Conservation (phyloP, 2,888 invertebrate species). For the Phortica okadai region DNA sequence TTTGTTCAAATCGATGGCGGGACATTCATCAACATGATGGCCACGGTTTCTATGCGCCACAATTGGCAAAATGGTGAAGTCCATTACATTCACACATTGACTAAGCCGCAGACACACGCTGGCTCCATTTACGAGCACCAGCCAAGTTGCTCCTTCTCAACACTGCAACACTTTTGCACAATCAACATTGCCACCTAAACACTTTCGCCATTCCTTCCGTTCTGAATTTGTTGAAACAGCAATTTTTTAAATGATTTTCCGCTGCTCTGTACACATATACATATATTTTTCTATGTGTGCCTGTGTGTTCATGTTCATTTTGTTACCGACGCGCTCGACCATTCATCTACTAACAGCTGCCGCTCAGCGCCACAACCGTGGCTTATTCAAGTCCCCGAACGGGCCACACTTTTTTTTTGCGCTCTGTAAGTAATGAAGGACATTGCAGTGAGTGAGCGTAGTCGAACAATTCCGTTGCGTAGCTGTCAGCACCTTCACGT, state of each 20-base stretch:
- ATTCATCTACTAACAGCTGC: slow-evolving; percentile 52
- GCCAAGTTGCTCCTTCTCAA: slow-evolving; percentile 31
- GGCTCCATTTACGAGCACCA: background rate
- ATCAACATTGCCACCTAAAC: slow-evolving; percentile 40
- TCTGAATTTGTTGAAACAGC: slow-evolving; percentile 70
- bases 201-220: slow-evolving; percentile 63
- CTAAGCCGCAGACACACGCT: slow-evolving; percentile 27
- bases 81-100: slow-evolving; percentile 41
- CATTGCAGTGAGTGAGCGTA: slow-evolving; percentile 38
- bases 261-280: background rate
- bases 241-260: slow-evolving; percentile 58
- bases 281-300: background rate
- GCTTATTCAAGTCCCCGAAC: background rate
- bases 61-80: slow-evolving; percentile 44
- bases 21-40: slow-evolving; percentile 60
- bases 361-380: slow-evolving; percentile 43
- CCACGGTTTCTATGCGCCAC: slow-evolving; percentile 36
- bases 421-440: slow-evolving; percentile 41
- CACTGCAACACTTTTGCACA: slow-evolving; percentile 5
- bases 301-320: slow-evolving; percentile 34
- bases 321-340: slow-evolving; percentile 54
- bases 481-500: background rate
- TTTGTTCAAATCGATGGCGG: slow-evolving; percentile 67
- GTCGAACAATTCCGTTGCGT: slow-evolving; percentile 24
- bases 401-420: slow-evolving; percentile 5